Conservation (phyloP, 2,888 invertebrate species). For the Neelides folsomi region DNA sequence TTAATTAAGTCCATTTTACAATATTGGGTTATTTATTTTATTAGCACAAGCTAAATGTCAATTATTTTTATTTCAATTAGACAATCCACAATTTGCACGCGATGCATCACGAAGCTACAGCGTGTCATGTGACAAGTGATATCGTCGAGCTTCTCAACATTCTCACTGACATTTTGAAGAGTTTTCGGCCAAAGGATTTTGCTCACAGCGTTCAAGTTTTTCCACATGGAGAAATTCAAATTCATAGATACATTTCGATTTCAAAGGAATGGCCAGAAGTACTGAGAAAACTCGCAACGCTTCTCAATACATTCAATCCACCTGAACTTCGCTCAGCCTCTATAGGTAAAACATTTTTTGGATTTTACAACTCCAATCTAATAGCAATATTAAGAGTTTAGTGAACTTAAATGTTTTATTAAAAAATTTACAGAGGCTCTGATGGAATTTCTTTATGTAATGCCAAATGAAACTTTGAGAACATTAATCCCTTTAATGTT, state of each 20-base stretch:
- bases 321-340: constrained; percentile 66
- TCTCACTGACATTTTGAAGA: constrained; percentile 32
- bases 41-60: not conserved
- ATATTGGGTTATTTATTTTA: not conserved
- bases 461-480: constrained; percentile 64
- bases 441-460: constrained; percentile 62
- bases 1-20: not conserved
- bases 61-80: constrained; percentile 41
- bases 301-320: constrained; percentile 78
- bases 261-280: constrained; percentile 79
- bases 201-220: constrained; percentile 22
- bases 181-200: constrained; percentile 28
- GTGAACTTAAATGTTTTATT: too few relatives aligned
- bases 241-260: constrained; percentile 22
- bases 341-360: constrained; percentile 45
- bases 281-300: constrained; percentile 67
- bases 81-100: constrained; percentile 80
- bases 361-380: not conserved
- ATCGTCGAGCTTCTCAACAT: constrained; percentile 61
- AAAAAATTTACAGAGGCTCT: constrained; percentile 53
- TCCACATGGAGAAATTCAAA: constrained; percentile 22
- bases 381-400: not conserved
- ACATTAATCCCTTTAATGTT: constrained; percentile 72
- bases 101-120: constrained; percentile 87
- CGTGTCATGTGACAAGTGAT: constrained; percentile 71